A percentile compares a stretch with the other conserved stretches of the same genome.
These are phyloP conservation scores for Centropus unirufus DNA, from an alignment of 2,113 vertebrate species.

Conservation along the genomic window DNA sequence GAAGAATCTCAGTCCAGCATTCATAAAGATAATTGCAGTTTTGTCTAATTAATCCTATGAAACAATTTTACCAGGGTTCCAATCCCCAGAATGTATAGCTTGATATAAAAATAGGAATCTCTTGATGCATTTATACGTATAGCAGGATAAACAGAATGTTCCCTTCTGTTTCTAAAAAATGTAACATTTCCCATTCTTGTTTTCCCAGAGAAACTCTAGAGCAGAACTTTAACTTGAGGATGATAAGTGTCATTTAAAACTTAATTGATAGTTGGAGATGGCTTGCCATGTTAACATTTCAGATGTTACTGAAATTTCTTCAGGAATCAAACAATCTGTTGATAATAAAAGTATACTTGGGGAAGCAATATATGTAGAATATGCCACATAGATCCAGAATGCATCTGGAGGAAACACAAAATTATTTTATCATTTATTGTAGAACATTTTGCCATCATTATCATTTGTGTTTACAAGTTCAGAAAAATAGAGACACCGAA, in stretches of 20 bases:
- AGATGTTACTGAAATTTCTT: neutral
- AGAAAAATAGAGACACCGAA: neutral
- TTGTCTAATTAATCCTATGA: neutral
- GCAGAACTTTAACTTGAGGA: neutral
- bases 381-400: neutral
- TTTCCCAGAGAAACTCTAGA: neutral
- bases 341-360: neutral
- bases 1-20: neutral
- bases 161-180: neutral
- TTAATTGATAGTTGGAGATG: neutral
- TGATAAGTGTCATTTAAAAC: neutral
- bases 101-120: neutral
- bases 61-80: neutral
- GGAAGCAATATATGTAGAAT: neutral
- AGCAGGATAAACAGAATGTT: neutral
- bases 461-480: neutral
- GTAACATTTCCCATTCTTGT: neutral
- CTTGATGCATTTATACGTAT: neutral
- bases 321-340: neutral
- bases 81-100: neutral
- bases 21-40: neutral
- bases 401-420: neutral
- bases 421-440: neutral
- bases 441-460: neutral
- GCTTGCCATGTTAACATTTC: neutral